Base-by-base conservation (phyloP, 2,888 invertebrate species). In the Pristionchus mayeri region DNA sequence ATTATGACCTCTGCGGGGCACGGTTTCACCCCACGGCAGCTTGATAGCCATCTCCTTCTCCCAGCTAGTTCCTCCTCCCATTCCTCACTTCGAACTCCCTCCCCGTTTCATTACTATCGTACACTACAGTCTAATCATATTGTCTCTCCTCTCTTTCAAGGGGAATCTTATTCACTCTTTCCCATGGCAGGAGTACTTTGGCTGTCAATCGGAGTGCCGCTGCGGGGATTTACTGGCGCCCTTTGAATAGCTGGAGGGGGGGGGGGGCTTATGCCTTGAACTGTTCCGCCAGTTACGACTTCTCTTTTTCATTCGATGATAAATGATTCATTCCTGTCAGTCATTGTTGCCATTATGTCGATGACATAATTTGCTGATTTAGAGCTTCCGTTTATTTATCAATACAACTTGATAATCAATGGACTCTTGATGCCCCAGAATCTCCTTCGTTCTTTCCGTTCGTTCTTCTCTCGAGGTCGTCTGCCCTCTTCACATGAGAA, bases 11-110 rank as follows among this genome's bases (percentile, higher is more conserved):
- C 40, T 71, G 6, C 11, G 24, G n/a, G n/a, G 44, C 71, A 44
- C 71, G 71, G 71, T 37, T 37, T 71, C 40, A 40, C 40, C 71
- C 63, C 63, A 71, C 40, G 71, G 71, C 71, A 71, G 24, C 7
- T 2, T 21, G n/a, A 71, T 71, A 40, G 6, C 71, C 11, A 40
- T 71, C 71, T 71, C 40, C 24, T n/a, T n/a, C 37, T 34, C 34
- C 40, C 13, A 71, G 71, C 71, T 71, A 71, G 71, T 71, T 71
- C 71, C 40, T n/a, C 44, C 71, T 27, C n/a, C 57, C 27, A 18
- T 18, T 37, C 27, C 24, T 7, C 67, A 67, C 30, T 30, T 44
- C n/a, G 40, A 44, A 67, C n/a, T 24, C 21, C 21, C 37, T 37
- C 71, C 21, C n/a, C 21, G 37, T 71, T n/a, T n/a, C n/a, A 34